These are phyloP conservation scores for Lasiurus borealis DNA, from an alignment of 2,113 vertebrate species.

Conservation along the genomic window DNA sequence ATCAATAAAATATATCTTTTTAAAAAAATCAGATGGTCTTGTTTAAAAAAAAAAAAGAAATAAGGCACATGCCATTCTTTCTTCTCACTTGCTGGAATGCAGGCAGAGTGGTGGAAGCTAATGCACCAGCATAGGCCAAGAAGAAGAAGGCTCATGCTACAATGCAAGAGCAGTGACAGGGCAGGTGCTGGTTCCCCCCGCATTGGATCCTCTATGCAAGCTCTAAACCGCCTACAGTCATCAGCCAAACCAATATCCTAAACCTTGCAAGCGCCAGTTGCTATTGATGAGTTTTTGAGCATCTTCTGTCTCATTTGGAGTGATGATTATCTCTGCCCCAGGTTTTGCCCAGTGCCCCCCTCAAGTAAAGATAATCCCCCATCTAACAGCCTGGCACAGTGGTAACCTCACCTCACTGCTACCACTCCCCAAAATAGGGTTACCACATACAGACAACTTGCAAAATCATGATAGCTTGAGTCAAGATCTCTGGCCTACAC, in stretches of 20 bases:
- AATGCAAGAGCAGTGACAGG: background rate
- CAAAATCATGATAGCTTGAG: background rate
- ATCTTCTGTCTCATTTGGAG: background rate
- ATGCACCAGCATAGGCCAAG: background rate
- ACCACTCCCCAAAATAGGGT: background rate
- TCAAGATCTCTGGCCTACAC: background rate
- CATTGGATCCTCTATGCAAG: background rate
- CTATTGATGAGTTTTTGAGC: background rate
- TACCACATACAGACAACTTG: background rate
- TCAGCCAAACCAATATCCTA: background rate
- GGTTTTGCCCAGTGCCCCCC: background rate
- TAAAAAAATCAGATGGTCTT: no score
- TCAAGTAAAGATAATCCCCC: background rate
- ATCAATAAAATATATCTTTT: no score
- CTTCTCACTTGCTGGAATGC: background rate
- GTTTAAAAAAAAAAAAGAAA: no score
- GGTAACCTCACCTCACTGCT: background rate
- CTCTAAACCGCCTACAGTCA: background rate
- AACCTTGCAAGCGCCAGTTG: background rate
- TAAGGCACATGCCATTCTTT: background rate
- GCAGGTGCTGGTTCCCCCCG: background rate
- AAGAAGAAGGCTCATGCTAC: background rate
- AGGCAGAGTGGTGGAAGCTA: background rate
- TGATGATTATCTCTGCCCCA: background rate
- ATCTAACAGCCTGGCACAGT: background rate